These are phyloP conservation scores for Peucedramus taeniatus DNA, from an alignment of 2,113 vertebrate species.

Conservation along the genomic window DNA sequence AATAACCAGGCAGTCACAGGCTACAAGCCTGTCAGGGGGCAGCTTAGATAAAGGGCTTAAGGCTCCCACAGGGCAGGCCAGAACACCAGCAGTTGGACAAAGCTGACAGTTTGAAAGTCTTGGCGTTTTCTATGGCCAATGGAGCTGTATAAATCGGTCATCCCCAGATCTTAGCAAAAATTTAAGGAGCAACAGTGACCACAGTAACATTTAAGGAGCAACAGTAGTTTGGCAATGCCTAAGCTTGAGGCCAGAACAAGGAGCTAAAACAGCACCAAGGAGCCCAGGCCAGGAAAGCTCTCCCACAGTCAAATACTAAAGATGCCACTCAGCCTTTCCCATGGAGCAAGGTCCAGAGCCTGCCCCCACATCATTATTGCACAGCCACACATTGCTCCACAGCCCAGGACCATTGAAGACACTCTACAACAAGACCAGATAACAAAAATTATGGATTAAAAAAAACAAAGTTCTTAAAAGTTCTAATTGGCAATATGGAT, in stretches of 20 bases:
- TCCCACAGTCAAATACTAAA: not conserved
- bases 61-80: too few species aligned
- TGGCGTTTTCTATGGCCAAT: not conserved
- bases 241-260: not conserved
- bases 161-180: not conserved
- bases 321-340: not conserved
- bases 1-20: not conserved
- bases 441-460: not conserved
- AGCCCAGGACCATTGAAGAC: not conserved
- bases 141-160: not conserved
- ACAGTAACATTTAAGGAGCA: not conserved
- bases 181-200: not conserved
- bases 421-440: not conserved
- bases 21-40: not conserved
- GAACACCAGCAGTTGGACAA: not conserved
- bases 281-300: accelerated
- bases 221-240: not conserved
- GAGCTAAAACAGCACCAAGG: not conserved
- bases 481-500: not conserved
- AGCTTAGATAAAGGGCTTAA: not conserved
- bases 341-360: not conserved
- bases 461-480: not conserved
- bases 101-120: not conserved
- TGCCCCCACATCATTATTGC: not conserved
- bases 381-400: not conserved